These are phyloP conservation scores for Coccyzus lansbergi DNA, from an alignment of 2,797 vertebrate genomes.

Conservation along the genomic window DNA sequence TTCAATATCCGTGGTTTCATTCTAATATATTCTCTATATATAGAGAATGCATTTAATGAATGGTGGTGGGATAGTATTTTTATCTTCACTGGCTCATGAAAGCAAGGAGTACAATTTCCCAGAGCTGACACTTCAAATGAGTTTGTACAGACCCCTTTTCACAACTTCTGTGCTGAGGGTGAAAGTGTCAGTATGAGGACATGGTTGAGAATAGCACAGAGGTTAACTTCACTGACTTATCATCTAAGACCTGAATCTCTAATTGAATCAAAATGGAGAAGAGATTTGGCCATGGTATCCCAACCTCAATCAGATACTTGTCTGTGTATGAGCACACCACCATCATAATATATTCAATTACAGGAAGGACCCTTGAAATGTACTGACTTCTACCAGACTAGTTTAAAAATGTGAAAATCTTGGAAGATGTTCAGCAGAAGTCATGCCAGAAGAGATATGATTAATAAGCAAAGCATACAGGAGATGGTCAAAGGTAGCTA, in stretches of 20 bases:
- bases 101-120: constrained; percentile 68
- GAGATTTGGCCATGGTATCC: background rate
- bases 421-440: constrained; percentile 1
- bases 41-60: constrained; percentile 74
- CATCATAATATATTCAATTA: background rate
- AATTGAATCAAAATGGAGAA: background rate
- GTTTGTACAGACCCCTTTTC: constrained; percentile 19
- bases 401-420: background rate
- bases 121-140: constrained; percentile 55
- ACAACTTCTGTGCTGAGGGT: background rate
- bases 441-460: background rate
- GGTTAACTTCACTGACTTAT: background rate
- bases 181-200: background rate
- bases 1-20: constrained; percentile 70
- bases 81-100: constrained; percentile 71
- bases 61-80: constrained; percentile 71
- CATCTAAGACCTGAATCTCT: background rate
- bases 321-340: background rate
- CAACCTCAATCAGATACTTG: background rate
- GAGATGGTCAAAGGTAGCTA: constrained; percentile 15
- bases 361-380: background rate
- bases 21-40: constrained; percentile 74
- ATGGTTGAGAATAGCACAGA: background rate
- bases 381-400: background rate
- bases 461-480: background rate